Percentiles rank a stretch among this genome's conserved stretches.
Evolutionary conservation across 2,888 invertebrate species (phyloP).

Genomic region (Lycocerus yunnanus): DNA sequence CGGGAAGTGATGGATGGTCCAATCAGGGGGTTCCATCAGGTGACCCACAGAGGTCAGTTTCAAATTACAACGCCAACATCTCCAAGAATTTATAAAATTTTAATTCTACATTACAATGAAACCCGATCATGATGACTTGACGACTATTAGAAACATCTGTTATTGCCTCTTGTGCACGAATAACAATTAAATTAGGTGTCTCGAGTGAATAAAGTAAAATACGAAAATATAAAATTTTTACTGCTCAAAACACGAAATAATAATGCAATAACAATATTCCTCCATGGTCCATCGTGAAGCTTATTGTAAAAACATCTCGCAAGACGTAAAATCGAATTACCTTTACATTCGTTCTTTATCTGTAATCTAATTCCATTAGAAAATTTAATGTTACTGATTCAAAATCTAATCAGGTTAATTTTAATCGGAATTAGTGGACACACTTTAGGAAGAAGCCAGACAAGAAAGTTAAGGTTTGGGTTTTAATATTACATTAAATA

Average conservation of each 20-base stretch:
- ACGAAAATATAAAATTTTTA: not conserved
- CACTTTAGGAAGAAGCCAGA: not conserved
- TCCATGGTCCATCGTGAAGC: too few species aligned
- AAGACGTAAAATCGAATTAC: constrained; percentile 15
- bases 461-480: not conserved
- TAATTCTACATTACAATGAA: constrained; percentile 21
- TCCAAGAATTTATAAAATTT: constrained; percentile 32
- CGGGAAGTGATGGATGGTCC: constrained; percentile 63
- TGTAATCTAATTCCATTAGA: constrained; percentile 1
- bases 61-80: constrained; percentile 32
- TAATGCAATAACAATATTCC: too few species aligned
- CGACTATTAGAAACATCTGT: constrained; percentile 20
- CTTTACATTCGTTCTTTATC: constrained; percentile 17
- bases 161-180: constrained; percentile 3
- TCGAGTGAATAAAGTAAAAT: not conserved
- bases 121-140: constrained; percentile 23
- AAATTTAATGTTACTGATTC: not conserved
- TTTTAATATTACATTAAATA: constrained; percentile 18
- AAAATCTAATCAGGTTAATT: not conserved
- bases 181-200: not conserved
- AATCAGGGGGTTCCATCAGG: constrained; percentile 58
- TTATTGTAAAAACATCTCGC: not conserved
- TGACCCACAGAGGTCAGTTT: constrained; percentile 47
- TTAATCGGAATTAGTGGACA: not conserved
- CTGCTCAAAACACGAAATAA: too few species aligned